Base-by-base conservation (phyloP, 2,797 vertebrate genomes). In the Gobio occitaniae region DNA sequence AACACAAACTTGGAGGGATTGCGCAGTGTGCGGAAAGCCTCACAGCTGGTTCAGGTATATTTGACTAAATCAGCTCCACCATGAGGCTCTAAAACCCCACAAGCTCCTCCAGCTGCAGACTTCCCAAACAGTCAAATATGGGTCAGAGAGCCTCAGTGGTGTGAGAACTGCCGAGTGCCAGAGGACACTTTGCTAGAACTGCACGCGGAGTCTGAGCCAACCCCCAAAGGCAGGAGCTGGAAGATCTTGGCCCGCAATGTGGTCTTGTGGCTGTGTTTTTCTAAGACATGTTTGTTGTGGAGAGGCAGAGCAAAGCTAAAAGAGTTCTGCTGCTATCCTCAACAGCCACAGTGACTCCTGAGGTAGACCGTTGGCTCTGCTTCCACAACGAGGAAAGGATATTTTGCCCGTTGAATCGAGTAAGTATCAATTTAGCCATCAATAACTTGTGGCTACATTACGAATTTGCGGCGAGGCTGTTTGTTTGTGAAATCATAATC, bases 211-310 rank as follows among this genome's bases (percentile, higher is more conserved):
- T 75, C 80, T 81, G 19, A 65, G 79, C 84, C 80, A 89, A 61
- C 66, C 47, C 65, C 66, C 41, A 82, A 85, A 48, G 66, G 80
- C 79, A 65, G 44, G 50, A 63, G 79, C 82, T 66, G 75, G 54
- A 80, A 78, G 79, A 86, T 77, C 63, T 79, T 84, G 79, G 75
- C 79, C 66, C 32, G 13, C 84, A n/a, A 69, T 86, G 88, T 76
- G 85, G 84, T 88, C 82, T 83, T 88, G 80, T 71, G 76, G 74
- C 71, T 80, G 78, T 88, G 83, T 85, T 87, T 86, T 87, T 88
- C 79, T 84, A 84, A 89, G 72, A 83, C 75, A 68, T 80, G 87
- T 85, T 89, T 89, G 78, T 85, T 89, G 83, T 88, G 85, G 83
- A 84, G 59, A 85, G 68, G 83, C 72, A 76, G 41, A 84, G 78